A percentile compares a stretch with the other conserved stretches of the same genome.
Evolutionary conservation across 2,113 vertebrate genomes (phyloP).

Genomic region (Copsychus sechellarum): DNA sequence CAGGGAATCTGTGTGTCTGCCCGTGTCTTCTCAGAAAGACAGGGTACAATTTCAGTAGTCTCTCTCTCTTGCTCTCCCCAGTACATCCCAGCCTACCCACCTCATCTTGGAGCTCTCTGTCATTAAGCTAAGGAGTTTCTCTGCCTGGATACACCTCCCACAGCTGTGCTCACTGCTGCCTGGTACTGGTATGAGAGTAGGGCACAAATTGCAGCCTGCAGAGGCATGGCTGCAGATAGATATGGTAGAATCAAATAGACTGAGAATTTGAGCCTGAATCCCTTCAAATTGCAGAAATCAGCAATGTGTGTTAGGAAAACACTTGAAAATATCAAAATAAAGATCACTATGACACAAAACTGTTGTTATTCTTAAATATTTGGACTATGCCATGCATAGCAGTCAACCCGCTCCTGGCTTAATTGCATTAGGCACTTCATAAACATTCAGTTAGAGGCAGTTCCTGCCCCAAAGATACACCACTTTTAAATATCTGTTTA

Average conservation of each 20-base stretch:
- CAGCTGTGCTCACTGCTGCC: neutral
- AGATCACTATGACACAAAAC: neutral
- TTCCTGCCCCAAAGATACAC: neutral
- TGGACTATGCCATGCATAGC: neutral
- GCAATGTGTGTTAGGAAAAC: neutral
- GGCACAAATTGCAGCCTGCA: neutral
- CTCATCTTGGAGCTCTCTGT: neutral
- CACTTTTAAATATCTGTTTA: neutral
- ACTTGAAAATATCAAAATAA: slow-evolving; percentile 2
- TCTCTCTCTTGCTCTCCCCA: neutral
- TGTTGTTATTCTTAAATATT: slow-evolving; percentile 19
- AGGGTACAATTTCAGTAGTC: neutral
- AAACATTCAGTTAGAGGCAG: slow-evolving; percentile 25
- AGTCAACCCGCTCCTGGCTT: neutral
- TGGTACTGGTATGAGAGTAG: neutral
- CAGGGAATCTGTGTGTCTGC: neutral
- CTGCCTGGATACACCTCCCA: neutral
- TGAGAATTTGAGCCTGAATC: neutral
- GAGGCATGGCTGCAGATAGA: neutral
- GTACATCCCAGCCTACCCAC: neutral
- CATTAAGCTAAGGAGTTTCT: neutral
- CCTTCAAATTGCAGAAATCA: neutral
- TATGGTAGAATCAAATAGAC: neutral
- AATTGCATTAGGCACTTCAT: neutral
- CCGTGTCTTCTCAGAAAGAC: neutral